Percentiles rank a stretch among this genome's conserved stretches.
Evolutionary conservation across 1,140 invertebrate species (phyloP).

Genomic region (Heliconius melpomene): DNA sequence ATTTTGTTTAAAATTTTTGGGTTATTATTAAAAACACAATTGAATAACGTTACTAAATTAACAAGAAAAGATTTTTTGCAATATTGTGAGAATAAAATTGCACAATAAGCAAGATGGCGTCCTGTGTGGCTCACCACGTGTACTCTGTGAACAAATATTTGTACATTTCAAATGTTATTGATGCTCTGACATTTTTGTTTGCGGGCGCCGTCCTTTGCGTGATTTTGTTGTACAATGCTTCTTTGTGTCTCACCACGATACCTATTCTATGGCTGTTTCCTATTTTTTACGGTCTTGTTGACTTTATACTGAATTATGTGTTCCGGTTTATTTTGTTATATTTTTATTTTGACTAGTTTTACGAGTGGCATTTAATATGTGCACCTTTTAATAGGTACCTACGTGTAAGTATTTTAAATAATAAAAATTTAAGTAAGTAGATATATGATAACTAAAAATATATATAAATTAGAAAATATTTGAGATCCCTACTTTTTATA

Average conservation of each 20-base stretch:
- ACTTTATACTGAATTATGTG: constrained; percentile 69
- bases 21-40: neutral
- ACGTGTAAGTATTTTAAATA: too few relatives aligned
- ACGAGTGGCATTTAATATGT: constrained; percentile 14
- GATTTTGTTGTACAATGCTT: constrained; percentile 53
- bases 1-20: neutral
- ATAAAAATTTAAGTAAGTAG: neutral
- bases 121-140: constrained; percentile 73
- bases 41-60: neutral
- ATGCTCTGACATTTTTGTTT: constrained; percentile 62
- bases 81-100: neutral
- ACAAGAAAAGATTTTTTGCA: neutral
- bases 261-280: constrained; percentile 56
- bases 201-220: constrained; percentile 54
- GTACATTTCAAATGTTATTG: constrained; percentile 71
- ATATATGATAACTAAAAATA: neutral
- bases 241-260: constrained; percentile 48
- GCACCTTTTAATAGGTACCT: too few relatives aligned
- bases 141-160: constrained; percentile 67
- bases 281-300: constrained; percentile 63
- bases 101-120: constrained; percentile 46
- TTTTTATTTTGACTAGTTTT: constrained; percentile 35
- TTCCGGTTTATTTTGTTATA: constrained; percentile 53
- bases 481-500: neutral
- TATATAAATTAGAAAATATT: neutral